phyloP scores from a whole-genome alignment of 2,797 vertebrate genomes.

The Lithobates pipiens region DNA sequence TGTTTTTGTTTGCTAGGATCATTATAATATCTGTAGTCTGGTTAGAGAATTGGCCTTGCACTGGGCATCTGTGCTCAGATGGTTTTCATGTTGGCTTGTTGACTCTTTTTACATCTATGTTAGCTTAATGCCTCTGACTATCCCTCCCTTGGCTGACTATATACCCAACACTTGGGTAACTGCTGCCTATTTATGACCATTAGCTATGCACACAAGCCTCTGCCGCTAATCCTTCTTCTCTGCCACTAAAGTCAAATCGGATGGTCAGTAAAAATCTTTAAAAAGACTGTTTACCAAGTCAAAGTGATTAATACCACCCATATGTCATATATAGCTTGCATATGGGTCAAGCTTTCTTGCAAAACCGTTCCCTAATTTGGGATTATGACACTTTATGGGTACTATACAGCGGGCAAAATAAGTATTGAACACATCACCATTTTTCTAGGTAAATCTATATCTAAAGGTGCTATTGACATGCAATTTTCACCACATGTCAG shows the following conservation, averaged over 20 bases:
- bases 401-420: background rate
- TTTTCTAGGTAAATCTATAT: too few species aligned
- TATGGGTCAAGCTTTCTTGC: background rate
- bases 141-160: constrained; percentile 1
- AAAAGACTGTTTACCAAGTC: constrained; percentile 40
- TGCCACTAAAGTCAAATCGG: constrained; percentile 16
- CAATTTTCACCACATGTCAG: too few species aligned
- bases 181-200: background rate
- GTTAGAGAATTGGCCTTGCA: too few species aligned
- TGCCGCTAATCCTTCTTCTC: constrained; percentile 38
- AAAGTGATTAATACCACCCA: constrained; percentile 39
- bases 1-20: background rate
- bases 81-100: constrained; percentile 9
- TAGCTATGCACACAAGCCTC: constrained; percentile 34
- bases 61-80: background rate
- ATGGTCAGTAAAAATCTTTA: constrained; percentile 45
- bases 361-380: background rate
- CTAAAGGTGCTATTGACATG: too few species aligned
- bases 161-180: background rate
- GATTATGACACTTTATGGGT: background rate
- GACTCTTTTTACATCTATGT: constrained; percentile 4
- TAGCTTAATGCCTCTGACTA: background rate
- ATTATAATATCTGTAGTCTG: background rate
- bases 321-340: constrained; percentile 3
- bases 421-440: too few species aligned